Conservation (phyloP, 1,140 invertebrate genomes). For the Rhagoletis zephyria region DNA sequence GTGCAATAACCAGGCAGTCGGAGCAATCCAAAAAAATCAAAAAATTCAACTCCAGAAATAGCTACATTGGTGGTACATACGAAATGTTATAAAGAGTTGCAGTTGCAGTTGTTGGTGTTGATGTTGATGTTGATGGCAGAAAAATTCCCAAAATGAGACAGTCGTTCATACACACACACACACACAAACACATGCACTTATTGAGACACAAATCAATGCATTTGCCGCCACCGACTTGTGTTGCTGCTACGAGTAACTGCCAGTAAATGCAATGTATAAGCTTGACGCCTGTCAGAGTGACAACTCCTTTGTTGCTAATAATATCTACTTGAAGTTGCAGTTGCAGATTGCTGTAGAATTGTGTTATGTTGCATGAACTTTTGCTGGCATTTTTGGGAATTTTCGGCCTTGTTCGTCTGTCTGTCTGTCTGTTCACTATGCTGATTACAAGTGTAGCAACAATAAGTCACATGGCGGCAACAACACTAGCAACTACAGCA, state of each 20-base stretch:
- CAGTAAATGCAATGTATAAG: background rate
- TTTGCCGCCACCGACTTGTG: background rate
- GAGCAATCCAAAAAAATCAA: conserved; percentile 30
- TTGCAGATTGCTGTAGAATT: background rate
- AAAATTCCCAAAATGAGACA: conserved; percentile 34
- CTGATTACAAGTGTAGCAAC: conserved; percentile 43
- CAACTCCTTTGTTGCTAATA: conserved; percentile 48
- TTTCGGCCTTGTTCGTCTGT: conserved; percentile 31
- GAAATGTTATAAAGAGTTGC: background rate
- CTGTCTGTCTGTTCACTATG: conserved; percentile 9
- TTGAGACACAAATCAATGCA: conserved; percentile 42
- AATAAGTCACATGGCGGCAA: background rate
- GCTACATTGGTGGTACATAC: background rate
- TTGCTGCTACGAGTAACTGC: background rate
- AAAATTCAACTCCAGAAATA: conserved; percentile 29
- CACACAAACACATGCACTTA: background rate
- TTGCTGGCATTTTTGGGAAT: conserved; percentile 29
- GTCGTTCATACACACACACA: background rate
- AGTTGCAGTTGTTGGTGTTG: background rate
- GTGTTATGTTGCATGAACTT: background rate
- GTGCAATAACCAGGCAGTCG: conserved; percentile 35
- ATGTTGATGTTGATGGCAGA: background rate
- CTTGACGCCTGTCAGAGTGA: conserved; percentile 48
- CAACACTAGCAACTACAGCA: background rate
- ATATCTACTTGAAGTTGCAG: background rate